Evolutionary conservation across 2,888 invertebrate genomes (phyloP), one percentile per base, ranked within the genome.

Genomic region (Poecilobothrus nobilitatus): DNA sequence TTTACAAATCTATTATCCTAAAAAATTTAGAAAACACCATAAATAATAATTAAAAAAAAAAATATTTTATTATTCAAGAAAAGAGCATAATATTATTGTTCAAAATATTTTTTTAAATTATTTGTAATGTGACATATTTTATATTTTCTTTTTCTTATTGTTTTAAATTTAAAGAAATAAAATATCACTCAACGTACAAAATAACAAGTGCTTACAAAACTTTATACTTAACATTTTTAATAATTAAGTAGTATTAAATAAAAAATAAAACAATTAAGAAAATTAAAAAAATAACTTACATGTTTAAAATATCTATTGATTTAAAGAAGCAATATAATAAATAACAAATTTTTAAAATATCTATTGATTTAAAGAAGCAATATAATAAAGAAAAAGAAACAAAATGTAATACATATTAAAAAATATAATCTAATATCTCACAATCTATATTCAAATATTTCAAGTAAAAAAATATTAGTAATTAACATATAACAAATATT

Each of bases 191-290:
- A 18, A 68, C 66, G 71, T 71, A 71, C 70, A 72, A 72, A 72
- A 66, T 68, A 70, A 61, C 67, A 71, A 72, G 70, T 71, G 71
- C 71, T 71, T 71, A 70, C 69, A 27, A 18, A 53, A 9, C 53
- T 53, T 15, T 53, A 53, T 44, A 44, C 15, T 18, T 53, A 53
- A 37, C 8, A 53, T 53, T 12, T 53, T 53, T n/a, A n/a, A 12
- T 53, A 53, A 53, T n/a, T 27, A 53, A 12, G 7, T 53, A 53
- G 53, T 53, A 15, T 53, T 53, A 77, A 71, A 37, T 37, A 37
- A 37, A 10, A 37, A 37, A 10, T 74, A 74, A 75, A 74, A 65
- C 70, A 74, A 71, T 67, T 67, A 71, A 22, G 34, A 68, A 68
- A 27, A 70, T 61, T 53, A 41, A 67, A 67, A 69, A 66, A 34